Base-by-base conservation (phyloP, 1,140 invertebrate genomes). In the Papilio polytes region DNA sequence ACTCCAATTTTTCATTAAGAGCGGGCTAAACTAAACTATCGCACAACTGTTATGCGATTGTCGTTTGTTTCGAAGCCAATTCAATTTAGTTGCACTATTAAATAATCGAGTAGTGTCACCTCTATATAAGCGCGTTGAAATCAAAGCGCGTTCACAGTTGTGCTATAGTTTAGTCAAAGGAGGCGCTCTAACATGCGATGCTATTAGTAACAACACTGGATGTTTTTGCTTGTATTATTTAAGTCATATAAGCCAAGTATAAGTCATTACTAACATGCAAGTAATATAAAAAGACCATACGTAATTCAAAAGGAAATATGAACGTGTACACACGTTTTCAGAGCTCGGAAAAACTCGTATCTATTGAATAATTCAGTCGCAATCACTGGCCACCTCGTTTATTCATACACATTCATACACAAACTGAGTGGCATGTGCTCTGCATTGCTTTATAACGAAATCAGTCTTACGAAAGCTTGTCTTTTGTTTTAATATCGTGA, bases 331-430 rank as follows among this genome's bases (percentile, higher is more conserved):
- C 83, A 78, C 78, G 80, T 81, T 79, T 82, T 80, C 78, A 80
- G 78, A 63, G 22, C 59, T 63, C 59, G 74, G 81, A 87, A 86
- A 86, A 88, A 81, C 80, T 74, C 76, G 78, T 48, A 85, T 73
- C 66, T 80, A 22, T 82, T 89, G 87, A 91, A 91, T 91, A 80
- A 91, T 91, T 91, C 89, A 91, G 85, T 78, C 74, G 88, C 90
- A 91, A 91, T 91, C 90, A 91, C 89, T 82, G 90, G 85, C 84
- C 85, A 78, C 81, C 85, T 89, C 89, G 89, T 88, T 91, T 90
- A 91, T 91, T 91, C 89, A 91, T 90, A 85, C 84, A 86, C 83
- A 91, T 91, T 91, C 89, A 91, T 91, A 85, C 84, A 86, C 83
- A 63, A 74, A 63, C 77, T 82, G 80, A 73, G 82, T 81, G 79